Base-by-base conservation (phyloP, 2,888 invertebrate genomes). In the Hypolimnas misippus region DNA sequence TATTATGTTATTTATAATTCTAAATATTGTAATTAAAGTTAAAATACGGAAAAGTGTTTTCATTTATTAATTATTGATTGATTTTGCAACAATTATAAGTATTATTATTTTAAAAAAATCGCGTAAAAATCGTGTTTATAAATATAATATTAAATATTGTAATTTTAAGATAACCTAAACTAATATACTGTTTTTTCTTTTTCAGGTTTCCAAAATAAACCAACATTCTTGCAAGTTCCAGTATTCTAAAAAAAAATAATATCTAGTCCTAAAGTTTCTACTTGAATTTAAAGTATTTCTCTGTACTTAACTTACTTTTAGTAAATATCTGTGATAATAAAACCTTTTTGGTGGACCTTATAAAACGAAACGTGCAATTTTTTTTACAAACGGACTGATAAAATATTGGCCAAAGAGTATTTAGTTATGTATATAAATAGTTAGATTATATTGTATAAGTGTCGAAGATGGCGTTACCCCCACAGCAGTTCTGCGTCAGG, bases 401-500 rank as follows among this genome's bases (percentile, higher is more conserved):
- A 49, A 59, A 29, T 64, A 63, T 70, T 70, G 78, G 84, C 84
- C 85, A 85, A 85, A 85, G 83, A 83, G 60, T 78, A 75, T 69
- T 68, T 69, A 73, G 66, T 77, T 71, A 73, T 75, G 75, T 73
- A 71, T 51, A 62, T 72, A 76, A 68, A 66, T 68, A 68, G 60
- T 64, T 53, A 60, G 63, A 65, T 71, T 61, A 69, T 63, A 58
- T 67, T 66, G 42, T 65, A 63, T 57, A 62, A 54, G 63, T 66
- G 67, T 67, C 29, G 67, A 83, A 88, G 77, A 92, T 92, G 92
- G 89, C 92, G 80, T 60, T 88, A 33, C 87, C 93, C 2, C 94
- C 94, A 63, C 94, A 94, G 77, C 93, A 95, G 90, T 95, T 95
- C 72, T 95, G 95, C 78, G 94, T 96, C 53, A 93, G 96, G 76